These are phyloP conservation scores for Alethe castanea DNA, from an alignment of 2,113 vertebrate genomes.

Conservation along the genomic window DNA sequence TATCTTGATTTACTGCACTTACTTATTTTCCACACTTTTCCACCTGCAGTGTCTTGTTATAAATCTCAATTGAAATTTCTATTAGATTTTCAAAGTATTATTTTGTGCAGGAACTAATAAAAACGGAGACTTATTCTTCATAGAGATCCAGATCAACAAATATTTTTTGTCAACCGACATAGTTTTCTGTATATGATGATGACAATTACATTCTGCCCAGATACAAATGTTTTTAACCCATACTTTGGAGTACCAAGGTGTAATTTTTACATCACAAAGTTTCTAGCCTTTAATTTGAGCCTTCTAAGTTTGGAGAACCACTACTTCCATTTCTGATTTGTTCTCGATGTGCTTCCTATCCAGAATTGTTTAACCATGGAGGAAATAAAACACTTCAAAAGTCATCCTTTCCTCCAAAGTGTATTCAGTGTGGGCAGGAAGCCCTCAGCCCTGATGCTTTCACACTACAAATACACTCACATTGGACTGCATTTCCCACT, in stretches of 20 bases:
- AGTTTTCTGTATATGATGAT: not conserved
- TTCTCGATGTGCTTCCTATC: not conserved
- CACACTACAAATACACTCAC: not conserved
- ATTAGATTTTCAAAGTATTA: not conserved
- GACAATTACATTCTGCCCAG: not conserved
- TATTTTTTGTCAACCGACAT: not conserved
- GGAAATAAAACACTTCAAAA: not conserved
- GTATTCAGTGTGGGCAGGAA: rapidly evolving
- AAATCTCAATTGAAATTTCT: not conserved
- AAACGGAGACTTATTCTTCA: not conserved
- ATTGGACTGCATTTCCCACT: not conserved
- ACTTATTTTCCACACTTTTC: not conserved
- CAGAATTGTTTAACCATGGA: not conserved
- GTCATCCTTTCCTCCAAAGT: not conserved
- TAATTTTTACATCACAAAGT: not conserved
- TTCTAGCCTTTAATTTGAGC: not conserved
- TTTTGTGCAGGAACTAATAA: not conserved
- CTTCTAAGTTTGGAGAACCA: not conserved
- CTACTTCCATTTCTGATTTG: not conserved
- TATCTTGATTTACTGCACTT: not conserved
- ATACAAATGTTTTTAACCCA: not conserved
- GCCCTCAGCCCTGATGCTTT: not conserved
- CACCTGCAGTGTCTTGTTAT: not conserved
- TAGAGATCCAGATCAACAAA: not conserved
- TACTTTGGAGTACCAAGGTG: not conserved